Base-by-base conservation (phyloP, 2,888 invertebrate species). In the Rhyacophila evoluta region DNA sequence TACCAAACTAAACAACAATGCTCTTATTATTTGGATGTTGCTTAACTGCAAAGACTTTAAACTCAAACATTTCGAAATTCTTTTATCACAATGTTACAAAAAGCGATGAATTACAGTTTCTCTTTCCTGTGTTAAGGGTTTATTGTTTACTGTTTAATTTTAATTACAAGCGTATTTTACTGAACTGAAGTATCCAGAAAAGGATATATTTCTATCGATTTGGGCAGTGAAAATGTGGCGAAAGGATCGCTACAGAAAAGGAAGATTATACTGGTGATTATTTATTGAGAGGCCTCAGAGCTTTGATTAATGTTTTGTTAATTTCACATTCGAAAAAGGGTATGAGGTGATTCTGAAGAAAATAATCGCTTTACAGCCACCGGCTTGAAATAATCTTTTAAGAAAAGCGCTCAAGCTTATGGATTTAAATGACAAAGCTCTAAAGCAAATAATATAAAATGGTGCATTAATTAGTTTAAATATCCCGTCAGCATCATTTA, bases 151-250 rank as follows among this genome's bases (percentile, higher is more conserved):
- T 55, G 55, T 19, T 55, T 55, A 55, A 55, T 55, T 55, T 55
- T 55, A 25, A 55, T 55, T 55, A 19, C 55, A 19, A 19, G 19
- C 12, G 55, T 55, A 55, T 55, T 55, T 55, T 19, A 55, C 19
- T 19, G 19, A 55, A 55, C 12, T 15, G 55, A 25, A 55, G 55
- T 19, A 55, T 55, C 55, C 8, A 55, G 5, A 55, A 55, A 55
- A 55, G 55, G 55, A 55, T 55, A 19, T 55, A 55, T 55, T 55
- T 55, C 55, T 55, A 55, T 55, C 19, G 55, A 55, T 55, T 55
- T 25, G 55, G 55, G 55, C 19, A 55, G 55, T 19, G 55, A 12
- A 55, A 25, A 55, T 12, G 55, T 19, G 55, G 19, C 10, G 55
- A 55, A 55, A 19, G 55, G 55, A 19, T 55, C 15, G 15, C 15